A percentile compares a stretch with the other conserved stretches of the same genome.
These are phyloP conservation scores for Tricholaema leucomelas DNA, from an alignment of 2,113 vertebrate genomes.

Conservation along the genomic window DNA sequence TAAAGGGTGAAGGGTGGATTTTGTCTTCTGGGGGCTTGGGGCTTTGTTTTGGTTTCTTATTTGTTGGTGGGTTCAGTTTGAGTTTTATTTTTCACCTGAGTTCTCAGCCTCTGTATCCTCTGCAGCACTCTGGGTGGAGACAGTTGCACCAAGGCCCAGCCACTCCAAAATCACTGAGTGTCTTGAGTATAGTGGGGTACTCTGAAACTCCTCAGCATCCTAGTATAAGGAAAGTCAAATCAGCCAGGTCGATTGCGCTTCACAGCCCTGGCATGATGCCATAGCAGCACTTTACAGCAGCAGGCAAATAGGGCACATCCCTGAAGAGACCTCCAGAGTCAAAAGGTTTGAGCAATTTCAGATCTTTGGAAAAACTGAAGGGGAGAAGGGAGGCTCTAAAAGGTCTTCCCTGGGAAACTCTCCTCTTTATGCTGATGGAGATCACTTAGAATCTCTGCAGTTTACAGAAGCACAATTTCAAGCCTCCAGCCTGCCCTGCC, in stretches of 20 bases:
- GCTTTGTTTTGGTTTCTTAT: not conserved
- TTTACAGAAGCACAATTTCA: not conserved
- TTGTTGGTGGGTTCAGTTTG: not conserved
- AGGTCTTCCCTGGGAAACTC: not conserved
- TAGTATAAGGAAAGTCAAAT: slow-evolving; percentile 55
- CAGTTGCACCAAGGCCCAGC: slow-evolving; percentile 79
- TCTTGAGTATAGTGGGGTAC: not conserved
- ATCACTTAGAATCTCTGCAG: not conserved
- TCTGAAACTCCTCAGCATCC: slow-evolving; percentile 54
- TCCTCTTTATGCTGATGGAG: not conserved
- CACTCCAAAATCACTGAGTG: slow-evolving; percentile 84
- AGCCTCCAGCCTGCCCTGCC: not conserved
- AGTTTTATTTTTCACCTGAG: slow-evolving; percentile 68
- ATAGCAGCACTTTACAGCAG: not conserved
- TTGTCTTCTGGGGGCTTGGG: not conserved
- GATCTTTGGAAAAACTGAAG: not conserved
- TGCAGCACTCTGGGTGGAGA: slow-evolving; percentile 71
- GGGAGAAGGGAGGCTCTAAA: too few species aligned
- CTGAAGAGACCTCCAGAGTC: not conserved
- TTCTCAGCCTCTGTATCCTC: slow-evolving; percentile 35
- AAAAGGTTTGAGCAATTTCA: not conserved
- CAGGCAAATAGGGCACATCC: not conserved
- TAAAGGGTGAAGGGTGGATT: not conserved
- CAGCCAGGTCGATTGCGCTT: not conserved
- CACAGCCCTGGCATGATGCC: not conserved